Evolutionary conservation across 2,888 invertebrate species (phyloP).

Genomic region (Drosophila mimetica): DNA sequence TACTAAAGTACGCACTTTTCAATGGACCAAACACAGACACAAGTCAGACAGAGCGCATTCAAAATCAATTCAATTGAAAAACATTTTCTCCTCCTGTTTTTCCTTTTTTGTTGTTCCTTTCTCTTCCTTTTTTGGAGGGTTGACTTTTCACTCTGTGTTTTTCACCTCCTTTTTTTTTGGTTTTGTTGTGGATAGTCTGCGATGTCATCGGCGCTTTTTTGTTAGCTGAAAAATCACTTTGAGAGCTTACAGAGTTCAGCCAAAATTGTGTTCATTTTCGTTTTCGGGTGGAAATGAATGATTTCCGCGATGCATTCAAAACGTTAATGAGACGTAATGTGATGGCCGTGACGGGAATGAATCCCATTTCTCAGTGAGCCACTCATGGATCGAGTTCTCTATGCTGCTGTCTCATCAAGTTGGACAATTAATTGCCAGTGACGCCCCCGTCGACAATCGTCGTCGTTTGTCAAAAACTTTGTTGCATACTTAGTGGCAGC

Average conservation of each 20-base stretch:
- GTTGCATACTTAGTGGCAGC: constrained; percentile 67
- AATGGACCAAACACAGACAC: constrained; percentile 69
- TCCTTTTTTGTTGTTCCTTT: constrained; percentile 12
- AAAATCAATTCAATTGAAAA: constrained; percentile 81
- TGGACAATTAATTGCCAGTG: constrained; percentile 71
- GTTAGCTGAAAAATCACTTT: constrained; percentile 55
- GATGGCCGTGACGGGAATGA: constrained; percentile 65
- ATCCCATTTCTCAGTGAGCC: constrained; percentile 21
- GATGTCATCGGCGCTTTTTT: constrained; percentile 56
- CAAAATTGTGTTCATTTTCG: constrained; percentile 65
- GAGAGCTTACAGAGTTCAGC: constrained; percentile 56
- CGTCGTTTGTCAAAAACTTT: constrained; percentile 73
- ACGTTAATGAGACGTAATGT: constrained; percentile 76
- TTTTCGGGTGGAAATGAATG: constrained; percentile 74
- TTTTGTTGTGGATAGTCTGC: constrained; percentile 7
- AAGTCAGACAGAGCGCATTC: constrained; percentile 57
- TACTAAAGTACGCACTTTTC: constrained; percentile 70
- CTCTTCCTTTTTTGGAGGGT: constrained; percentile 32
- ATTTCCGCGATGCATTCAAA: constrained; percentile 65
- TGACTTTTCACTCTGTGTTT: constrained; percentile 33
- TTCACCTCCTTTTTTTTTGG: not conserved
- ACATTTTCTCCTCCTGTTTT: constrained; percentile 42
- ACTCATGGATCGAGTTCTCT: constrained; percentile 22
- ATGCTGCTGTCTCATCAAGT: constrained; percentile 57
- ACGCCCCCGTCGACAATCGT: constrained; percentile 37